These are phyloP conservation scores for Atrina japonica DNA, from an alignment of 2,888 invertebrate genomes.

Conservation along the genomic window DNA sequence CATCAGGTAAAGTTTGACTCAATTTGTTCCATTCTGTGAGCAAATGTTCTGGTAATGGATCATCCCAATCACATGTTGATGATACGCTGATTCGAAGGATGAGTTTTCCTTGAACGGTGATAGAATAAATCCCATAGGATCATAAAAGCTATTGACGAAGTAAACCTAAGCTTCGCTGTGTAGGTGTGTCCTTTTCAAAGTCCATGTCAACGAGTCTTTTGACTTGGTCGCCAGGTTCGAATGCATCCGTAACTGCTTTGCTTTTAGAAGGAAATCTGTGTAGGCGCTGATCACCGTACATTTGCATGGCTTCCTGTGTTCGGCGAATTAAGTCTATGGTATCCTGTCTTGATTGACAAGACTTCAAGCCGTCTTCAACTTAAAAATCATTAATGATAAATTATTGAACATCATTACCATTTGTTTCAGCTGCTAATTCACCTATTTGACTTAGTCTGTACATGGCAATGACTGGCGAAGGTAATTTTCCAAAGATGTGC, in stretches of 20 bases:
- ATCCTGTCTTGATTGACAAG: slow-evolving; percentile 16
- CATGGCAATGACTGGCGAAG: slow-evolving; percentile 37
- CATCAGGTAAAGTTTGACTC: slow-evolving; percentile 11
- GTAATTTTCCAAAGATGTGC: slow-evolving; percentile 13
- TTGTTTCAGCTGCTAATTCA: neutral
- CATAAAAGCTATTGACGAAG: slow-evolving; percentile 47
- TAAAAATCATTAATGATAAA: neutral
- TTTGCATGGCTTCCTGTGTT: slow-evolving; percentile 19
- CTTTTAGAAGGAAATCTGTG: slow-evolving; percentile 55
- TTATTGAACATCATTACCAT: neutral
- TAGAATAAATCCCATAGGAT: slow-evolving; percentile 55
- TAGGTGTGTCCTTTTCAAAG: slow-evolving; percentile 39
- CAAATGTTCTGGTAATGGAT: slow-evolving; percentile 42
- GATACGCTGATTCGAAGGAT: slow-evolving; percentile 49
- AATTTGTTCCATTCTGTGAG: slow-evolving; percentile 44
- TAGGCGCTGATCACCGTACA: slow-evolving; percentile 25
- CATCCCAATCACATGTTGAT: slow-evolving; percentile 52
- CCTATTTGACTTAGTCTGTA: slow-evolving; percentile 27
- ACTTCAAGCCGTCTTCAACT: slow-evolving; percentile 12
- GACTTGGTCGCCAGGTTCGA: slow-evolving; percentile 46
- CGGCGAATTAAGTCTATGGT: neutral
- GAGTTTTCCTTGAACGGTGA: slow-evolving; percentile 48
- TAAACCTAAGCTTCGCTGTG: slow-evolving; percentile 56
- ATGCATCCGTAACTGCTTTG: slow-evolving; percentile 43
- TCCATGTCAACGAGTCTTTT: slow-evolving; percentile 41